Evolutionary conservation across 1,140 invertebrate genomes (phyloP).

Genomic region (Thrips palmi): DNA sequence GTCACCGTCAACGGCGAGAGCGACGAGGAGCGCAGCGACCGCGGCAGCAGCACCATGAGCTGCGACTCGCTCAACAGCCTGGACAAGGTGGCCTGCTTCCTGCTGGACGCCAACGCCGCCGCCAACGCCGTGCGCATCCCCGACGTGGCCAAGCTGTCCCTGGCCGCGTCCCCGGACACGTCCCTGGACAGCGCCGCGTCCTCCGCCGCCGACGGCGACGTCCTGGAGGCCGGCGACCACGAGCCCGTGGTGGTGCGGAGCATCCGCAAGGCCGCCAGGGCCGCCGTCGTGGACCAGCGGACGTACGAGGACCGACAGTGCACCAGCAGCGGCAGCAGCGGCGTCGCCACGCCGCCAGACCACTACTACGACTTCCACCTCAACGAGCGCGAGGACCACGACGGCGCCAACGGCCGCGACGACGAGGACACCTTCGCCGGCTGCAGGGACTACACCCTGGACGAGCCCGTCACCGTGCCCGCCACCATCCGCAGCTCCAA

Average conservation of each 20-base stretch:
- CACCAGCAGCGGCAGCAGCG: not conserved
- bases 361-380: not conserved
- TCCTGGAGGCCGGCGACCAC: not conserved
- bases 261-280: no score
- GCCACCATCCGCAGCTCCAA: constrained; percentile 69
- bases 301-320: constrained; percentile 43
- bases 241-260: no score
- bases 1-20: constrained; percentile 20
- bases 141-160: not conserved
- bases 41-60: constrained; percentile 27
- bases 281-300: constrained; percentile 42
- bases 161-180: constrained; percentile 5
- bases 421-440: constrained; percentile 59
- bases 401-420: constrained; percentile 25
- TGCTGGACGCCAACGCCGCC: constrained; percentile 6
- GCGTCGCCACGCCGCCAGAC: not conserved
- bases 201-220: constrained; percentile 3
- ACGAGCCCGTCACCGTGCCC: constrained; percentile 29
- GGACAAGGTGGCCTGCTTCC: constrained; percentile 21
- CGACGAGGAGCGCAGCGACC: constrained; percentile 5
- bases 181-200: constrained; percentile 4
- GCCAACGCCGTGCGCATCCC: constrained; percentile 4
- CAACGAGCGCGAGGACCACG: not conserved
- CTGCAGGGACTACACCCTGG: constrained; percentile 50
- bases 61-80: constrained; percentile 48